Evolutionary conservation across 2,888 invertebrate species (phyloP), one percentile per base, ranked within the genome.

Genomic region (Stenoptilia bipunctidactyla): DNA sequence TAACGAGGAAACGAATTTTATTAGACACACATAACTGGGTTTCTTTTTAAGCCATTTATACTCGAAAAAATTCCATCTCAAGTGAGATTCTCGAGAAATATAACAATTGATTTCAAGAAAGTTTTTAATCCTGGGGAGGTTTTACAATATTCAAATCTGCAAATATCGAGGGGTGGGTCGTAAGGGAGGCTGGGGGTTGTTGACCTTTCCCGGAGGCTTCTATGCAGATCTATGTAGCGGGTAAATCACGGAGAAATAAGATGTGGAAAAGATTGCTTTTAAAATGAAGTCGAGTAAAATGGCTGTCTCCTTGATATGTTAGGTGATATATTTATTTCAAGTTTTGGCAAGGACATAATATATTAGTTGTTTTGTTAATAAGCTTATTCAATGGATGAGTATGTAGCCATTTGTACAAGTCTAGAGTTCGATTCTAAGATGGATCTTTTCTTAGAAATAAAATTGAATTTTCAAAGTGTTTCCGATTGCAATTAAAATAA

Each of bases 111-210:
- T 58, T 61, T 55, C 55, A 57, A 58, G 66, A 65, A 68, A 70
- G 68, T 70, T 30, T 58, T 68, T 75, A 76, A 69, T 67, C 64
- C 58, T 51, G 64, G 60, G 62, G 50, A 61, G 64, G 64, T 65
- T 67, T 48, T 55, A 53, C 51, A 58, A 66, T 75, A 79, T 77
- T 77, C 75, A 76, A 73, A 76, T 75, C 70, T 65, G 68, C 63
- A 58, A 68, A 67, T 71, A 69, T 70, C 58, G 68, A 66, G 64
- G 62, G 62, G 56, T 37, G 14, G 47, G 49, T 47, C 51, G 46
- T 42, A 48, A 47, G 56, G 60, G 61, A 52, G 62, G 65, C 55
- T 52, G 58, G 52, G 57, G 76, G 72, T 73, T 60, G 63, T 66
- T 71, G 77, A 79, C 76, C 30, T 30, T 30, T 61, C 56, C 59